A percentile compares a stretch with the other conserved stretches of the same genome.
These are phyloP conservation scores for Manis javanica DNA, from an alignment of 2,797 vertebrate genomes.

Conservation along the genomic window DNA sequence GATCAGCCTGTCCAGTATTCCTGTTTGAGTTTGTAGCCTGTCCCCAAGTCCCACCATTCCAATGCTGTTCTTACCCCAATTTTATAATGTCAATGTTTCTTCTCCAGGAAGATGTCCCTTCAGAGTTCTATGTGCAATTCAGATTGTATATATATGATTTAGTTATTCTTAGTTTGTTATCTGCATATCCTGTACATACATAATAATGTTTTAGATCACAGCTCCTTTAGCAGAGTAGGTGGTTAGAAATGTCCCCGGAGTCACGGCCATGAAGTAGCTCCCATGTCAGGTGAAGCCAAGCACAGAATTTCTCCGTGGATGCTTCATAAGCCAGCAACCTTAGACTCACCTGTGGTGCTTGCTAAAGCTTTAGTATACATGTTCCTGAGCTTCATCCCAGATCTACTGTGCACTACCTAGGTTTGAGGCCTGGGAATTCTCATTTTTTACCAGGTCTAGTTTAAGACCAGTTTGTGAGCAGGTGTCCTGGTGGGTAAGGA, in stretches of 20 bases:
- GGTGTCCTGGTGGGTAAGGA: not conserved
- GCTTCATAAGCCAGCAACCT: not conserved
- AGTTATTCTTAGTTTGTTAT: not conserved
- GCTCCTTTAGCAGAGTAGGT: not conserved
- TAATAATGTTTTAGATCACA: not conserved
- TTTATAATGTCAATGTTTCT: not conserved
- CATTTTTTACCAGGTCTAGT: not conserved
- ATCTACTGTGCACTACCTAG: not conserved
- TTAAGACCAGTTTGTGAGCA: not conserved
- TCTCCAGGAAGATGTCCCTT: not conserved
- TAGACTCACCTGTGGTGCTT: not conserved
- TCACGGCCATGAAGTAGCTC: not conserved
- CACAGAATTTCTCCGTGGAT: not conserved
- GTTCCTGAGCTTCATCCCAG: too few species aligned
- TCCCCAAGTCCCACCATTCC: not conserved
- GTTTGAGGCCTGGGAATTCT: not conserved
- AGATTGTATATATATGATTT: not conserved
- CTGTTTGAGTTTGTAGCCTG: not conserved
- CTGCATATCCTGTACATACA: not conserved
- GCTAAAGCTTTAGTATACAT: not conserved
- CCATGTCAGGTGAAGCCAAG: not conserved
- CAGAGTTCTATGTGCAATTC: not conserved
- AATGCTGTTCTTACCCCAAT: not conserved
- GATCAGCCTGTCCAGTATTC: not conserved
- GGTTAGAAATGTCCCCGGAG: not conserved